These are phyloP conservation scores for Mesoligia furuncula DNA, from an alignment of 2,888 invertebrate genomes.

Conservation along the genomic window DNA sequence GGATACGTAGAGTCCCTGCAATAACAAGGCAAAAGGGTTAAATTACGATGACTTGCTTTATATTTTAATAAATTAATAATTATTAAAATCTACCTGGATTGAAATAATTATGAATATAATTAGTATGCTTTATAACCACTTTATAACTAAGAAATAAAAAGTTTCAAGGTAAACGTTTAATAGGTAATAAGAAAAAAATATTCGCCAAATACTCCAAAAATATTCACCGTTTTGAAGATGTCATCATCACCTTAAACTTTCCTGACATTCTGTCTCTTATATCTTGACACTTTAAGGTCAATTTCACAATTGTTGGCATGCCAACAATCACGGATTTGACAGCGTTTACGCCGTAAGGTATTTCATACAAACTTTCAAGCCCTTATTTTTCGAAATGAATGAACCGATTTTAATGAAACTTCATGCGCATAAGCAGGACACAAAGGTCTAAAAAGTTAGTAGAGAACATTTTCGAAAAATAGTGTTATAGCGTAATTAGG, in stretches of 20 bases:
- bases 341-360: no score
- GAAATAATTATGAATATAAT: neutral
- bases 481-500: no score
- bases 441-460: no score
- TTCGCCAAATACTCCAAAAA: neutral
- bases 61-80: no score
- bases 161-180: neutral
- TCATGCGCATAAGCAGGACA: no score
- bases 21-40: neutral
- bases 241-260: neutral
- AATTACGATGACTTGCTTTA: neutral
- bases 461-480: no score
- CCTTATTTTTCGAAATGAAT: no score
- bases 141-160: neutral
- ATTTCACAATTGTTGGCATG: neutral
- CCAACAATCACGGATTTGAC: neutral
- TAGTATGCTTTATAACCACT: neutral
- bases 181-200: neutral
- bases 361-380: no score
- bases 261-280: neutral
- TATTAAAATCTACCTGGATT: no score
- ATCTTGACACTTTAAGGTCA: neutral
- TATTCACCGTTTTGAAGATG: neutral
- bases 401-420: no score
- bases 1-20: neutral